Conservation (phyloP, 2,797 vertebrate genomes). For the Thripadectes ignobilis region DNA sequence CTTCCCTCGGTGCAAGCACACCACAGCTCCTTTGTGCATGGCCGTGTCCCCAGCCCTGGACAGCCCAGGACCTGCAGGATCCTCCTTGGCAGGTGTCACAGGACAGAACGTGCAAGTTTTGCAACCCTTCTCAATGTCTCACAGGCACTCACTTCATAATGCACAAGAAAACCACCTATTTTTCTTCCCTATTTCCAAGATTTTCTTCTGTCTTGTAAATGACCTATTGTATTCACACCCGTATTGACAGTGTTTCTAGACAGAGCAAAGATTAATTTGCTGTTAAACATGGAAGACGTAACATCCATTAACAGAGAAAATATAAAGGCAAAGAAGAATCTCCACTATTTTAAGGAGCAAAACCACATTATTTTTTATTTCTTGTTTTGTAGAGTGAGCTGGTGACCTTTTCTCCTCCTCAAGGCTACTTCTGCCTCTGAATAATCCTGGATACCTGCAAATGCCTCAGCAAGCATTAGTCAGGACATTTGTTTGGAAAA, state of each 20-base stretch:
- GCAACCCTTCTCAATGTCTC: neutral
- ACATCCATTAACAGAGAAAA: neutral
- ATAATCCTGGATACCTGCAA: constrained; percentile 54
- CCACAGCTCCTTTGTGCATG: accelerated
- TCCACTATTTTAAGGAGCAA: neutral
- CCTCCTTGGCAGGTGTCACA: neutral
- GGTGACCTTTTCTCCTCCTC: constrained; percentile 65
- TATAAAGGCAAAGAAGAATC: neutral
- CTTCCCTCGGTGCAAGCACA: neutral
- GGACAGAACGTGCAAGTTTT: neutral
- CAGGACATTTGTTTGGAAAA: constrained; percentile 13
- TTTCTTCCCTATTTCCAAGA: neutral
- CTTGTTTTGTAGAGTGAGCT: neutral
- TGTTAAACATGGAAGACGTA: neutral
- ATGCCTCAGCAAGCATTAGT: constrained; percentile 3
- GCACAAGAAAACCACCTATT: neutral
- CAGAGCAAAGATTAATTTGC: constrained; percentile 10
- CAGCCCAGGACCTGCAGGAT: neutral
- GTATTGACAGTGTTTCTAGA: neutral
- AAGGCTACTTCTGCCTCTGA: constrained; percentile 60
- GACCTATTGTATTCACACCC: neutral
- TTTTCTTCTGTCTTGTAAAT: constrained; percentile 35
- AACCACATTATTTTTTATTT: neutral
- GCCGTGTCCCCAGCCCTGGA: neutral
- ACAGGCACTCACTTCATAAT: neutral